phyloP scores from a whole-genome alignment of 2,797 vertebrate genomes.

The Liparis tanakae region DNA sequence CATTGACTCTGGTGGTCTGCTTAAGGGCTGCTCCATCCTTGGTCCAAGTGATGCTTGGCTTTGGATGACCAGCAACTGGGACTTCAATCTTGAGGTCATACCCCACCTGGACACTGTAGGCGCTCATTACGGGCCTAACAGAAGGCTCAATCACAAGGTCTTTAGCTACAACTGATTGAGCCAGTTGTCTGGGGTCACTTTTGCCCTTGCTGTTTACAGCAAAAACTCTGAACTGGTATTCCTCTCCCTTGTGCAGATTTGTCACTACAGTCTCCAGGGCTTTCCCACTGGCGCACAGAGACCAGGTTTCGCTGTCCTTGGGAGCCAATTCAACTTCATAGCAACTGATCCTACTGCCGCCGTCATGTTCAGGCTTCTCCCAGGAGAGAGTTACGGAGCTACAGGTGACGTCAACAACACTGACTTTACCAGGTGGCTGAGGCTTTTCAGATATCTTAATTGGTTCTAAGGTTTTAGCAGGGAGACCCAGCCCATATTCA shows the following conservation, averaged over 20 bases:
- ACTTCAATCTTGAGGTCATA: conserved; percentile 97
- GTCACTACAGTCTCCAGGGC: conserved; percentile 89
- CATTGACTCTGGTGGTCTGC: conserved; percentile 97
- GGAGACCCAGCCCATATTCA: conserved; percentile 94
- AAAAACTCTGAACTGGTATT: conserved; percentile 95
- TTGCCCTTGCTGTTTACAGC: conserved; percentile 97
- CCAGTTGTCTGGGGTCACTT: conserved; percentile 95
- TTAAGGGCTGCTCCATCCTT: conserved; percentile 93
- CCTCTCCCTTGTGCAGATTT: conserved; percentile 92
- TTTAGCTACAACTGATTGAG: conserved; percentile 91
- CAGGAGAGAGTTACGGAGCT: conserved; percentile 92
- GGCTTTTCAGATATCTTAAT: conserved; percentile 97
- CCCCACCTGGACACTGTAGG: conserved; percentile 93
- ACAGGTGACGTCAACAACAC: conserved; percentile 91
- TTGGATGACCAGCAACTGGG: conserved; percentile 93
- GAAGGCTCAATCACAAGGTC: conserved; percentile 95
- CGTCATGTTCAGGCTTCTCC: conserved; percentile 96
- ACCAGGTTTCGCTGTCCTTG: conserved; percentile 94
- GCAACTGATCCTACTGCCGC: conserved; percentile 94
- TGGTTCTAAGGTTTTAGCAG: conserved; percentile 90
- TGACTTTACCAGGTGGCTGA: conserved; percentile 97
- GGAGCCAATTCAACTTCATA: conserved; percentile 96
- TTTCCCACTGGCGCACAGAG: conserved; percentile 91
- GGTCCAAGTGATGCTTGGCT: conserved; percentile 92
- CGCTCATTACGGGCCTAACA: conserved; percentile 89